Evolutionary conservation across 2,113 vertebrate species (phyloP), one percentile per base, ranked within the genome.

Genomic region (Paramormyrops kingsleyae): DNA sequence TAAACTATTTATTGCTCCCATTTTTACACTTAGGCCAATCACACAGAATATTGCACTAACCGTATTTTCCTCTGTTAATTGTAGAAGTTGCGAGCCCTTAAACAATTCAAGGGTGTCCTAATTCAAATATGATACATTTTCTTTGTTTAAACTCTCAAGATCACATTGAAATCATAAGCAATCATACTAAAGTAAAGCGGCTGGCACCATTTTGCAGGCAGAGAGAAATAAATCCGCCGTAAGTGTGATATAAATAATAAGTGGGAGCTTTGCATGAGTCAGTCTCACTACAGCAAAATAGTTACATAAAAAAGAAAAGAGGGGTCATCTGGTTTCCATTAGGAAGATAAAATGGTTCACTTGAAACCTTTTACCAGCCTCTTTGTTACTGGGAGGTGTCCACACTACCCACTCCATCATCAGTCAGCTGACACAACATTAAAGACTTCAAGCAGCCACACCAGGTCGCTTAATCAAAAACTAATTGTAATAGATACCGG

Each of bases 401-500:
- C 95, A 94, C 91, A 93, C 94, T 92, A 96, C 95, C 97, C 97
- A 96, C 97, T 99, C 97, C 97, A 99, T 99, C 98, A 99, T 97
- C 92, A 95, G 97, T 96, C 97, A 96, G 97, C 97, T 98, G 98
- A 98, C 97, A 97, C 96, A 96, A 98, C 97, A 98, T 98, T 97
- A 98, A 98, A 99, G 97, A 96, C 97, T 97, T 97, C 97, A 96
- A 98, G 98, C 93, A 96, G 97, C 96, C 96, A 94, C 91, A 94
- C 96, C 94, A 96, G 96, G 95, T 97, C 97, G 97, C 97, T 98
- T 99, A 98, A 99, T 99, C 98, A 99, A 98, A 98, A 99, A 97
- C 97, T 99, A 99, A 99, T 99, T 99, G 98, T 98, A 97, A 98
- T 97, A 98, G 98, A 99, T 99, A 98, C 96, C 96, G 96, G 95